phyloP scores from a whole-genome alignment of 2,888 invertebrate genomes.

The Euproctis similis region DNA sequence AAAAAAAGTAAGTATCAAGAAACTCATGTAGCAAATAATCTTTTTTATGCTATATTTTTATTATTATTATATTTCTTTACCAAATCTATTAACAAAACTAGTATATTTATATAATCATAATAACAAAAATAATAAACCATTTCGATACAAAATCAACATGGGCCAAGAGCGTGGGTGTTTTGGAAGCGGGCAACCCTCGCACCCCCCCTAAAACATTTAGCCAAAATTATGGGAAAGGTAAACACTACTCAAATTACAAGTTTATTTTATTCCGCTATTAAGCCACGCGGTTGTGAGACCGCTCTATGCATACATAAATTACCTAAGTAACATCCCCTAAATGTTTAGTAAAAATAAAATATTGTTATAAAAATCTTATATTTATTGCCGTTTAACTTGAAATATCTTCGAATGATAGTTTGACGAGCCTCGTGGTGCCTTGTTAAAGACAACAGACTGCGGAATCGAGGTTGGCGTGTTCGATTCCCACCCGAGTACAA shows the following conservation, averaged over 20 bases:
- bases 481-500: no score
- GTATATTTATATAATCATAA: slow-evolving; percentile 7
- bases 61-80: no score
- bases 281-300: slow-evolving; percentile 39
- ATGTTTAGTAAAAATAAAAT: slow-evolving; percentile 15
- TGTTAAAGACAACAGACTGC: no score
- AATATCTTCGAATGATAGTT: no score
- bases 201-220: slow-evolving; percentile 42
- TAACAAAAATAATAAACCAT: no score
- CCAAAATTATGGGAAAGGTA: slow-evolving; percentile 69
- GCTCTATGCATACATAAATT: slow-evolving; percentile 13
- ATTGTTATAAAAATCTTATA: neutral
- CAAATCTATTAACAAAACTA: no score
- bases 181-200: slow-evolving; percentile 22
- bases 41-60: no score
- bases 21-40: no score
- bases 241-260: slow-evolving; percentile 66
- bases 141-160: slow-evolving; percentile 18
- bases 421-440: no score
- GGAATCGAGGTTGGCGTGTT: no score
- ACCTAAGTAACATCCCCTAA: slow-evolving; percentile 13
- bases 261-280: slow-evolving; percentile 48
- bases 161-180: slow-evolving; percentile 11
- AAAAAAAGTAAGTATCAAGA: no score
- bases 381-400: no score